phyloP scores from a whole-genome alignment of 2,888 invertebrate genomes.

The Hipparchia semele region DNA sequence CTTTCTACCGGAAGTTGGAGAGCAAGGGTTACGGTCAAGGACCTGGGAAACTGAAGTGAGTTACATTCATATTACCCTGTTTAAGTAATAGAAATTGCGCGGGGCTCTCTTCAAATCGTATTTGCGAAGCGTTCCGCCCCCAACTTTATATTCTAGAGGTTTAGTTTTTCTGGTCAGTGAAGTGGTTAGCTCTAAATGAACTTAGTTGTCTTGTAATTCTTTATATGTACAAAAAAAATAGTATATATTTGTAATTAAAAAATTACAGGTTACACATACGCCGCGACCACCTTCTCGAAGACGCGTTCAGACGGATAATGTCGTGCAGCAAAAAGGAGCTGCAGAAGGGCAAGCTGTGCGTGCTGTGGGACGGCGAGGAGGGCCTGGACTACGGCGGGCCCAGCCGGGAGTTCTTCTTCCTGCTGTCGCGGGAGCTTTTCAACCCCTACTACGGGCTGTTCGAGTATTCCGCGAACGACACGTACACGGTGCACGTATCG shows the following conservation, averaged over 20 bases:
- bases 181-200: no score
- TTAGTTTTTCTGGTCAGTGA: no score
- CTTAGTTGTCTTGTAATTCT: no score
- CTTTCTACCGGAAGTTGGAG: conserved; percentile 97
- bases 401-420: conserved; percentile 98
- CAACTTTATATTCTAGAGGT: no score
- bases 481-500: conserved; percentile 97
- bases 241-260: background rate
- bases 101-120: no score
- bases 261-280: conserved; percentile 92
- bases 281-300: conserved; percentile 96
- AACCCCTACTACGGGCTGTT: conserved; percentile 99
- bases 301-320: conserved; percentile 98
- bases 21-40: conserved; percentile 99
- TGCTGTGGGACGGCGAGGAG: conserved; percentile 97
- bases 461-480: conserved; percentile 99
- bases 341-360: conserved; percentile 97
- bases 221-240: background rate
- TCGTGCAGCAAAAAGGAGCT: conserved; percentile 97
- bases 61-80: conserved; percentile 39
- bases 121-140: no score
- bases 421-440: conserved; percentile 97
- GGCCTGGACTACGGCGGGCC: conserved; percentile 99
- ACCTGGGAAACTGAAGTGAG: conserved; percentile 97
- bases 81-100: no score